Base-by-base conservation (phyloP, 2,888 invertebrate species). In the Aspidiotus rigidus region DNA sequence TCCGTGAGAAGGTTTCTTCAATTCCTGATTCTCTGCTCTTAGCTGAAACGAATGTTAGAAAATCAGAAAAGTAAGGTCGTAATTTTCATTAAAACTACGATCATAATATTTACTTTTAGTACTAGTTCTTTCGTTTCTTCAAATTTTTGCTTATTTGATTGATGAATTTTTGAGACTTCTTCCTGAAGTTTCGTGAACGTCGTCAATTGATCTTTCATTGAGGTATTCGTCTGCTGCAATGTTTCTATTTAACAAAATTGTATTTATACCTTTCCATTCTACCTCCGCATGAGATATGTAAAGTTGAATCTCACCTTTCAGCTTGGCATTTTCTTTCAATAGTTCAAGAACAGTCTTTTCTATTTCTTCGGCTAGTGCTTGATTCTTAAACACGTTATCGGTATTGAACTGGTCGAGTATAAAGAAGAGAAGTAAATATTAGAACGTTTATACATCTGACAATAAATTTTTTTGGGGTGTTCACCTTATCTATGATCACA, bases 161-260 rank as follows among this genome's bases (percentile, higher is more conserved):
- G 79, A 71, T 86, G 84, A 0, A 85, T 83, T 73, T 81, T 81
- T 75, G 83, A 78, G 74, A 87, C 84, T 72, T 86, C 85, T 56
- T 85, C 83, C 74, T 86, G 85, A 78, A 86, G 86, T 0, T 79
- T 80, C 0, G 82, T 80, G 54, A 88, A 80, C 62, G 82, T 80
- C 44, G 82, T 78, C 73, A 85, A 84, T 76, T 87, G 86, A 60
- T 84, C 81, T 74, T 85, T 86, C 83, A 87, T 84, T 0, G 84
- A 83, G 59, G 83, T 78, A 73, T 86, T 87, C 75, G 86, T 87
- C 73, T 85, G 83, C 17, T 81, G 80, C 53, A 88, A 76, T 0
- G 85, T 85, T 73, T 86, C 86, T 72, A 54, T 16, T 5, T 2
- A 40, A 56, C 39, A 41, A 44, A 42, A 40, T 49, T 5, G 28